Evolutionary conservation across 2,888 invertebrate genomes (phyloP), one percentile per base, ranked within the genome.

Genomic region (Drosophila colorata): DNA sequence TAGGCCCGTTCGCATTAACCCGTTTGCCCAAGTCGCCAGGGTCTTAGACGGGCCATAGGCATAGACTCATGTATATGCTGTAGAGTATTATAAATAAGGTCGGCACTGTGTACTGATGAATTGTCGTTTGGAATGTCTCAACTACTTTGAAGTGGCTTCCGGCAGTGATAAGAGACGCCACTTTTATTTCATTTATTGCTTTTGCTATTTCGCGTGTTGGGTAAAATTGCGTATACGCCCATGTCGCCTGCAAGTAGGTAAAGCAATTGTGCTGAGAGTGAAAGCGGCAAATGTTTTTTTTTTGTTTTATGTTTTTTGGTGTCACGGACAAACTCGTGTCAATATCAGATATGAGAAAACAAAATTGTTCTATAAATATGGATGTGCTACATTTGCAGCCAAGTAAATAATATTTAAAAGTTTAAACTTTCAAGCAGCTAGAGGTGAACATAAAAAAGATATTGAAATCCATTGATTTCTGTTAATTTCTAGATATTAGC

Each of bases 231-330:
- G 70, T 49, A 70, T 80, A 65, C 70, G 74, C 47, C 48, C 37
- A 13, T n/a, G n/a, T n/a, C n/a, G 58, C 23, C 64, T 43, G 52
- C 59, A 58, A 49, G n/a, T n/a, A 23, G 28, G 9, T 46, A 14
- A 16, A 16, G 13, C 23, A 20, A 46, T 46, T 25, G n/a, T 11
- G 14, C 14, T 14, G 2, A 47, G 40, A 33, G 56, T 53, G 43
- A 73, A 60, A 58, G 57, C 64, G 71, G 67, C 4, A 78, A 77
- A 67, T 75, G 75, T 64, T 71, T 52, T 14, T 18, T 9, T 46
- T 11, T 28, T 43, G 23, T 4, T 8, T 4, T 14, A 4, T 37
- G 4, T 28, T 16, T 23, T 56, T 58, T 52, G n/a, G 33, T 25
- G 66, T 37, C 66, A 58, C 33, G 46, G 18, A 28, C 40, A 51